phyloP scores from a whole-genome alignment of 2,888 invertebrate genomes.

The Thysanoteuthis rhombus region DNA sequence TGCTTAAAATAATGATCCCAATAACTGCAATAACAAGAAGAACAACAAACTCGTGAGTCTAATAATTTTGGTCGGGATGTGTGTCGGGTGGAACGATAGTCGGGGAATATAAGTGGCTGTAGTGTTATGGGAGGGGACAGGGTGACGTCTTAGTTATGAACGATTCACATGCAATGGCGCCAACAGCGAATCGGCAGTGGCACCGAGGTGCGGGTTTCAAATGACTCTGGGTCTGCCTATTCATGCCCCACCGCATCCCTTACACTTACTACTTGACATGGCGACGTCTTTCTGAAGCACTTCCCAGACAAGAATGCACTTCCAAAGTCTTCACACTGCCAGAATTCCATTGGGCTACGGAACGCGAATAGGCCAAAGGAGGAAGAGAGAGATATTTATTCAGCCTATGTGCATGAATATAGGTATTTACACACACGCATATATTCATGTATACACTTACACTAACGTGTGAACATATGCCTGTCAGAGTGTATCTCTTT shows the following conservation, averaged over 20 bases:
- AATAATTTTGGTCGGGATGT: not conserved
- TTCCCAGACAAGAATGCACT: not conserved
- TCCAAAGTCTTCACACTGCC: not conserved
- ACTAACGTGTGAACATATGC: not conserved
- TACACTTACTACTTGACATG: not conserved
- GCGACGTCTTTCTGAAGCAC: conserved; percentile 12
- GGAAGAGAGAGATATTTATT: not conserved
- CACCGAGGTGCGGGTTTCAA: not conserved
- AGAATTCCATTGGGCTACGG: not conserved
- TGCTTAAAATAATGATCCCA: not conserved
- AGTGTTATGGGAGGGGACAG: not conserved
- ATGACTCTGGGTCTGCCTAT: not conserved
- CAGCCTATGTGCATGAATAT: not conserved
- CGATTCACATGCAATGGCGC: not conserved
- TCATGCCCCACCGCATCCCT: not conserved
- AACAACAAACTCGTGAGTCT: not conserved
- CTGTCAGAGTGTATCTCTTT: not conserved
- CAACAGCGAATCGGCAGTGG: not conserved
- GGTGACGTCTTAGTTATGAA: not conserved
- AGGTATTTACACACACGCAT: not conserved
- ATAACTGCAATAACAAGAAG: not conserved
- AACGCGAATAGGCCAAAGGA: not conserved
- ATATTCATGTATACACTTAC: too few species aligned
- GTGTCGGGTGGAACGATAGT: not conserved
- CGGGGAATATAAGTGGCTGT: not conserved